Percentiles rank a stretch among this genome's conserved stretches.
Conservation (phyloP, 2,113 vertebrate species). For the Cyanistes caeruleus region DNA sequence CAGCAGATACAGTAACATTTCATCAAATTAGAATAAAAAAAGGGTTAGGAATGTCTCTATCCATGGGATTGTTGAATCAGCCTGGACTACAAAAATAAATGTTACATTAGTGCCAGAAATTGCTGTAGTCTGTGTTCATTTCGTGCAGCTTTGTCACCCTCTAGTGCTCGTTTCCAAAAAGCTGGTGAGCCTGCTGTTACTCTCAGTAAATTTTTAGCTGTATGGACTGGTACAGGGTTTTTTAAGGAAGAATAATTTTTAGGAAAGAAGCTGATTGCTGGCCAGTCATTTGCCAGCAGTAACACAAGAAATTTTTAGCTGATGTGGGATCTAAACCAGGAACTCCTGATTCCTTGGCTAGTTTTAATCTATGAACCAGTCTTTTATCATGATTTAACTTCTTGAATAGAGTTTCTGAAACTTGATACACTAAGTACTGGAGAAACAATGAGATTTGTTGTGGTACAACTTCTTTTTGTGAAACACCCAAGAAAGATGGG, state of each 20-base stretch:
- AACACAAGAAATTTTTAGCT: background rate
- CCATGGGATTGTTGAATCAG: background rate
- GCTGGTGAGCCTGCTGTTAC: background rate
- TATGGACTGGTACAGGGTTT: background rate
- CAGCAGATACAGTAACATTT: background rate
- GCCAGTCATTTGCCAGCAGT: background rate
- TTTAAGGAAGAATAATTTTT: background rate
- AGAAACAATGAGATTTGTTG: background rate
- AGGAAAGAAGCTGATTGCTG: background rate
- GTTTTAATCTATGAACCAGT: background rate
- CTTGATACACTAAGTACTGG: background rate
- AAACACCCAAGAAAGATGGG: background rate
- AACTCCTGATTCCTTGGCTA: background rate
- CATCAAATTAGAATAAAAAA: background rate
- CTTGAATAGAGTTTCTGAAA: background rate
- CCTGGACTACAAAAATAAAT: background rate
- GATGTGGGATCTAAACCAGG: background rate
- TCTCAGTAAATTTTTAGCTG: background rate
- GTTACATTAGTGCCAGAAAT: background rate
- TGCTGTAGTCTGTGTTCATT: background rate
- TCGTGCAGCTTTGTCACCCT: slow-evolving; percentile 12
- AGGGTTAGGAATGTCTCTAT: background rate
- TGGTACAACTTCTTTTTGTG: background rate
- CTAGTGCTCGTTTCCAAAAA: background rate
- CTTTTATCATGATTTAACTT: background rate